Evolutionary conservation across 1,140 invertebrate genomes (phyloP).

Genomic region (Caenorhabditis elegans): WBcel235 BX284603.4:5082501-5083000

Average conservation of each 20-base stretch:
- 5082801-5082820: constrained; percentile 51
- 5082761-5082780: constrained; percentile 54
- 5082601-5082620: too few species aligned
- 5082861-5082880: neutral
- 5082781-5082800: constrained; percentile 54
- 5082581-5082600: too few species aligned
- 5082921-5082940: neutral
- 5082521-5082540: too few species aligned
- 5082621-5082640: too few species aligned
- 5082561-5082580: too few species aligned
- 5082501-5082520: too few species aligned
- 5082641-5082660: too few species aligned
- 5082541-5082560: too few species aligned
- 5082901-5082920: neutral
- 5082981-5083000: neutral
- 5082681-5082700: too few species aligned
- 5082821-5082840: constrained; percentile 52
- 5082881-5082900: neutral
- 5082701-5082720: too few species aligned
- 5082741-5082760: constrained; percentile 41
- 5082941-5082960: neutral
- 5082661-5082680: too few species aligned
- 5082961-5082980: constrained; percentile 21
- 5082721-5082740: neutral
- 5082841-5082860: constrained; percentile 42